These are phyloP conservation scores for Brenthis ino DNA, from an alignment of 2,888 invertebrate species.

Conservation along the genomic window DNA sequence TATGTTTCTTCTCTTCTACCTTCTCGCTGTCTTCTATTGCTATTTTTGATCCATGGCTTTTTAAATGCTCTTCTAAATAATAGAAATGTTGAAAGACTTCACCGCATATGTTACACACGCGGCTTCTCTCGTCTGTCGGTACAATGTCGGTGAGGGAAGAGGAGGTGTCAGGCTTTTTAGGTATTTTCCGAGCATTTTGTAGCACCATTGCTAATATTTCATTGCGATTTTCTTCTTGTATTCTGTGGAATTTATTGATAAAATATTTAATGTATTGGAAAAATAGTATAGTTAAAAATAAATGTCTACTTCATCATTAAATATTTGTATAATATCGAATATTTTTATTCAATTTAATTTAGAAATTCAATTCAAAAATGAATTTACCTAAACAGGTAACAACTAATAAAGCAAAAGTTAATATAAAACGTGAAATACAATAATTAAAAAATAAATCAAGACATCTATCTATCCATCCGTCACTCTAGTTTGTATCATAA, in stretches of 20 bases:
- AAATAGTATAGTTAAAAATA: too few relatives aligned
- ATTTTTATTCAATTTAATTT: too few relatives aligned
- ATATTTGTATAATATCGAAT: too few relatives aligned
- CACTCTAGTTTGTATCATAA: too few relatives aligned
- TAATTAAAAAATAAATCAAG: too few relatives aligned
- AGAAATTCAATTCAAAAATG: too few relatives aligned
- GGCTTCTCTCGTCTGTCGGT: conserved; percentile 60
- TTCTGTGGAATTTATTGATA: conserved; percentile 48
- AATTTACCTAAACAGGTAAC: too few relatives aligned
- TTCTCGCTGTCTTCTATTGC: conserved; percentile 59
- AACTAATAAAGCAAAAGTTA: too few relatives aligned
- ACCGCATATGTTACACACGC: conserved; percentile 76
- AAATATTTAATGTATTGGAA: too few relatives aligned
- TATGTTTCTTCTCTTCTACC: conserved; percentile 63
- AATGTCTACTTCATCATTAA: too few relatives aligned
- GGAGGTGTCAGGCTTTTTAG: conserved; percentile 49
- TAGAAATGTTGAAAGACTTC: conserved; percentile 74
- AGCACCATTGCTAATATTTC: conserved; percentile 73
- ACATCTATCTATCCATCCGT: too few relatives aligned
- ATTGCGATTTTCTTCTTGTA: conserved; percentile 67
- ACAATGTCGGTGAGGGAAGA: conserved; percentile 43
- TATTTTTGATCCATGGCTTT: conserved; percentile 69
- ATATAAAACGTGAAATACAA: too few relatives aligned
- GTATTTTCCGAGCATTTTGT: conserved; percentile 70
- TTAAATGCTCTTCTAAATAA: conserved; percentile 71